Evolutionary conservation across 2,888 invertebrate genomes (phyloP), one percentile per base, ranked within the genome.

Genomic region (Dryobotodes eremita): DNA sequence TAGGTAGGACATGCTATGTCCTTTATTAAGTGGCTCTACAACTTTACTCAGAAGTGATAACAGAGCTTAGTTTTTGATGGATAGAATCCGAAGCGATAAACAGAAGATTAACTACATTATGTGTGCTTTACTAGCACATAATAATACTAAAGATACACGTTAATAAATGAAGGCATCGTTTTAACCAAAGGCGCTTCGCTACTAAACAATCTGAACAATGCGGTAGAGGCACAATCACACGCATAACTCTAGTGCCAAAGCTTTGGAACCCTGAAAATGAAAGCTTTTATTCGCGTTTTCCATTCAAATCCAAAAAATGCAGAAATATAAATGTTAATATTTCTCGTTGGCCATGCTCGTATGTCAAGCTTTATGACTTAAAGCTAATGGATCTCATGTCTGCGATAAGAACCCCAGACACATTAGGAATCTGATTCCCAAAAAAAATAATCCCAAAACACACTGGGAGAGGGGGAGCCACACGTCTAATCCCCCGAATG

Each of bases 401-500:
- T 71, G 65, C 53, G 79, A 86, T 77, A 84, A 80, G 71, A 75
- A 84, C 50, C 75, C 71, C 78, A 84, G 70, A 82, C 80, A 80
- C 80, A 86, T 89, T 82, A 79, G 73, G 62, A 80, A 78, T 79
- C 69, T 77, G 78, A 82, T 77, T 77, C 71, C 61, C 68, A 66
- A 88, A 85, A 88, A 84, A 83, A 80, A 75, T 73, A 81, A 89
- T 81, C 77, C 82, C 72, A 66, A 50, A 87, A 80, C 82, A 85
- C 71, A 83, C 76, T 61, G 61, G 48, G 66, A 81, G 26, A 72
- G 79, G 75, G 81, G 83, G 77, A 85, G 77, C 73, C 75, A 86
- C 83, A 74, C 31, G 70, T 80, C 74, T 89, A 88, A 91, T 90
- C 90, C 91, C 89, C 88, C 69, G 87, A 87, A 87, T 87, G 92